Evolutionary conservation across 2,888 invertebrate species (phyloP), one percentile per base, ranked within the genome.

Genomic region (Hymenopus coronatus): DNA sequence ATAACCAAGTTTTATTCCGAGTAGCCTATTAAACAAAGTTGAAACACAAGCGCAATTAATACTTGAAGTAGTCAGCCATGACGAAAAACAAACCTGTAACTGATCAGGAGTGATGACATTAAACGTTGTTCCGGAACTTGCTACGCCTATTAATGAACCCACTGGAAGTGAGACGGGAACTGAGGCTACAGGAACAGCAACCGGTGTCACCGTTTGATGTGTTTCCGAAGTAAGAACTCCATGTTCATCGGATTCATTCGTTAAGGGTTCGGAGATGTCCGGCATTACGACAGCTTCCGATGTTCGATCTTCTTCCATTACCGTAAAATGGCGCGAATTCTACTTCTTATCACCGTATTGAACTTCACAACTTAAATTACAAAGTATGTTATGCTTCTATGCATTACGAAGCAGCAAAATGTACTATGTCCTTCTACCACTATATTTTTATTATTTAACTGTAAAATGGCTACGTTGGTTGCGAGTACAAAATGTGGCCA

Each of bases 41-140:
- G 20, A 70, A 20, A 15, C 54, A 25, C 20, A 3, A 70, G 54
- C 20, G 54, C 20, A 70, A 1, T n/a, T 70, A 70, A 70, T 20
- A 20, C 20, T 70, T 20, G 20, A 70, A 70, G 4, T 1, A 8
- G 25, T 4, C 25, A 25, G 20, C 54, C 54, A 70, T 70, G 2
- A 70, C 54, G 20, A 3, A 20, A 27, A 33, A 88, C 91, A 90
- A 90, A 94, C 94, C 92, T 97, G 97, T 92, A 97, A 93, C 92
- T 97, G 97, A 92, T 97, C 97, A 81, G 97, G 96, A 46, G 97
- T 97, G 93, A 97, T 97, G 92, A 97, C 97, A 94, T 97, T 97
- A 93, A 97, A 97, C 84, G 97, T 96, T 91, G 97, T 96, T 82
- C 96, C 96, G 88, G 97, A 95, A 91, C 92, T 92, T 84, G 93